Evolutionary conservation across 2,797 vertebrate genomes (phyloP).

Genomic region (Prunella strophiata): DNA sequence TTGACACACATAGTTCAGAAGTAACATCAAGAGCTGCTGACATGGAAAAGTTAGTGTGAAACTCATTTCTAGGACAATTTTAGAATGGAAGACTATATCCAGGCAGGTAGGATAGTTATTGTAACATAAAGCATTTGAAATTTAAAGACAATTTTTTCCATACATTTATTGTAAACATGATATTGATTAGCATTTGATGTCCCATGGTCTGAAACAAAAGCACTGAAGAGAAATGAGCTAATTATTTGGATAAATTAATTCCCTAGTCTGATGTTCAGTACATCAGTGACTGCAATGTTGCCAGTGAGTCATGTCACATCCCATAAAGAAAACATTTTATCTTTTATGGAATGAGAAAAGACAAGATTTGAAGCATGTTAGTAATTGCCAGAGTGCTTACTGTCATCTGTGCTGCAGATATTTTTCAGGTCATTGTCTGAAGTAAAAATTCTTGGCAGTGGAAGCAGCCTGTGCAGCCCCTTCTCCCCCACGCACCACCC

Average conservation of each 20-base stretch:
- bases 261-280: not conserved
- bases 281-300: not conserved
- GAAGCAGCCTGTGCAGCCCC: not conserved
- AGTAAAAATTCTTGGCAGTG: not conserved
- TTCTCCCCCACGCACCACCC: fast-evolving
- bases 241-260: not conserved
- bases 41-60: not conserved
- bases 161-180: not conserved
- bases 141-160: not conserved
- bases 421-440: not conserved
- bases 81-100: not conserved
- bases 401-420: not conserved
- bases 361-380: not conserved
- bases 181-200: not conserved
- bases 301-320: not conserved
- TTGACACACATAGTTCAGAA: not conserved
- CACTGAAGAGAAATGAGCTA: not conserved
- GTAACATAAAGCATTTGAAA: not conserved
- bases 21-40: not conserved
- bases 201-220: not conserved
- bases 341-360: not conserved
- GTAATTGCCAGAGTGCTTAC: not conserved
- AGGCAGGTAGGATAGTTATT: not conserved
- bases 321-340: not conserved
- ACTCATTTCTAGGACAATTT: not conserved